Evolutionary conservation across 2,113 vertebrate species (phyloP), one percentile per base, ranked within the genome.

Genomic region (Sigmodon hispidus): DNA sequence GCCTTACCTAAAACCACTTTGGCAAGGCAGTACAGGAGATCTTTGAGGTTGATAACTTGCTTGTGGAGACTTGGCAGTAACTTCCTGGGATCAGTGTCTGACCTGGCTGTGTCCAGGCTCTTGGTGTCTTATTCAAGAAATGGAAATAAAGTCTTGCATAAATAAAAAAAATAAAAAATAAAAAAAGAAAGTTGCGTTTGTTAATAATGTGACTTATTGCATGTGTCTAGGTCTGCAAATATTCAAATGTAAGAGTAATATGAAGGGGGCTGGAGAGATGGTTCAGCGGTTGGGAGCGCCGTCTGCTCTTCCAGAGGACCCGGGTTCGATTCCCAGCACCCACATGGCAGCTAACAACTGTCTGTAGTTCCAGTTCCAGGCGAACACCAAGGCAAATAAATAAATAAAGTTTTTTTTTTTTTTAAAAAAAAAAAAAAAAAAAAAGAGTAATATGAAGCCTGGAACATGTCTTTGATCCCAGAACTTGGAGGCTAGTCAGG

Each of bases 41-140:
- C 0, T 98, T 99, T 89, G 99, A 99, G 98, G 98, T 99, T 57
- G 99, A 99, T 97, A 98, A 99, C 86, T 99, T 99, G 97, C 99
- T 99, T 0, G 95, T 96, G 94, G 96, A 97, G 16, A 98, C 97
- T 0, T 98, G 97, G 98, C 98, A 98, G 81, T 99, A 98, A 99
- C 50, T 77, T 16, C 21, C 65, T 48, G 61, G 34, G 43, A 16
- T 48, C 17, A 2, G 43, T 67, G 59, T 85, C 40, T 85, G 83
- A 31, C 83, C 61, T 13, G 43, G 17, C 16, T 48, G 17, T 34
- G 45, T 34, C 40, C 29, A 8, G 61, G 43, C 24, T 50, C 83
- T 48, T 36, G 83, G 61, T 86, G 43, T 67, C 31, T 86, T 63
- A 67, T 67, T 86, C 31, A 15, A 67, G 43, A 43, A 67, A 36